Percentiles rank a stretch among this genome's conserved stretches.
Evolutionary conservation across 2,113 vertebrate genomes (phyloP).

Genomic region (Anarrhichthys ocellatus): DNA sequence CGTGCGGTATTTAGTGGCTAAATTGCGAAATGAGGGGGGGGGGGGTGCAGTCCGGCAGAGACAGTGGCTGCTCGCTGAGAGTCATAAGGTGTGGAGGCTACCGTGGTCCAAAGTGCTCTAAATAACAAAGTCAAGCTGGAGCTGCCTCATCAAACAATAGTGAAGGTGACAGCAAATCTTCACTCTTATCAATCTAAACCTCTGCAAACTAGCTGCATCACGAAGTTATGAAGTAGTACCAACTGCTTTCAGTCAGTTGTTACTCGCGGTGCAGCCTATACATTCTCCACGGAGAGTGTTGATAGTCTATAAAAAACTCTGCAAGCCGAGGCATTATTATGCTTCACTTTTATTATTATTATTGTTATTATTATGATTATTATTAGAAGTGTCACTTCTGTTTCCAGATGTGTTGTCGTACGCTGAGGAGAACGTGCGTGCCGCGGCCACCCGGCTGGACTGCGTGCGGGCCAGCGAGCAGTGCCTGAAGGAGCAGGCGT

Average conservation of each 20-base stretch:
- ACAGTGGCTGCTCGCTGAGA: neutral
- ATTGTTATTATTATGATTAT: neutral
- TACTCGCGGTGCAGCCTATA: too few species aligned
- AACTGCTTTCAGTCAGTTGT: neutral
- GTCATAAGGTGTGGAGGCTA: neutral
- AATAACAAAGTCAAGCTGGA: neutral
- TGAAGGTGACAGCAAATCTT: neutral
- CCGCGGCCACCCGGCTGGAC: slow-evolving; percentile 87
- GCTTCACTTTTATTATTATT: neutral
- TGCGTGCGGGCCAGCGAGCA: slow-evolving; percentile 95
- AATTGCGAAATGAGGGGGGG: neutral
- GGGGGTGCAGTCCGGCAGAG: neutral
- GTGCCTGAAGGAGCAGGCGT: slow-evolving; percentile 92
- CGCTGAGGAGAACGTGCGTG: slow-evolving; percentile 85
- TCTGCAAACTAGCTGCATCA: neutral
- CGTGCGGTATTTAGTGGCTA: neutral
- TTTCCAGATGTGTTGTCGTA: slow-evolving; percentile 85
- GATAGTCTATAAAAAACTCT: neutral
- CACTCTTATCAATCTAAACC: neutral
- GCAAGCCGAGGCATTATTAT: neutral
- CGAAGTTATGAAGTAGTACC: neutral
- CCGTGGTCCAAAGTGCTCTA: slow-evolving; percentile 24
- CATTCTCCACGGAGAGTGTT: neutral
- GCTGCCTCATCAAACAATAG: neutral
- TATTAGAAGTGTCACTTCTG: neutral